A percentile compares a stretch with the other conserved stretches of the same genome.
Conservation (phyloP, 2,888 invertebrate species). For the Oxyscelio sp. region DNA sequence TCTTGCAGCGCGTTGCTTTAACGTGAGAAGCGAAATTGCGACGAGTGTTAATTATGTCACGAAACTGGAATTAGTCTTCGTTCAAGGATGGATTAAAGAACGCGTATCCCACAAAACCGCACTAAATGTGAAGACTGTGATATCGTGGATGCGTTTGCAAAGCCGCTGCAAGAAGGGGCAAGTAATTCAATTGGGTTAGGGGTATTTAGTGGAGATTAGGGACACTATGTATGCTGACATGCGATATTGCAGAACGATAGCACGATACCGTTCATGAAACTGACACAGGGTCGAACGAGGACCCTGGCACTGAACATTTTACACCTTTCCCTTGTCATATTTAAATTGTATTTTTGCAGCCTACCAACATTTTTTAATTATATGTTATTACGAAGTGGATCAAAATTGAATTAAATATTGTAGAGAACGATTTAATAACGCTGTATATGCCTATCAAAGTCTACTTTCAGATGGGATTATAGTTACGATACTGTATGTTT, state of each 20-base stretch:
- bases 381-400: no score
- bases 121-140: conserved; percentile 65
- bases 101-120: conserved; percentile 62
- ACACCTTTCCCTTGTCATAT: no score
- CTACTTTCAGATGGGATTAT: no score
- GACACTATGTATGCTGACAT: conserved; percentile 84
- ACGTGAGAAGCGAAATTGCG: no score
- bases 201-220: conserved; percentile 86
- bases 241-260: conserved; percentile 75
- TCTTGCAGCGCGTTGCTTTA: no score
- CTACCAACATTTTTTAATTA: no score
- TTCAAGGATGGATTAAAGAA: conserved; percentile 52
- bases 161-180: conserved; percentile 72
- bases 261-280: conserved; percentile 2
- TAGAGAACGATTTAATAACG: no score
- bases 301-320: conserved; percentile 61
- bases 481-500: no score
- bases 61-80: conserved; percentile 13
- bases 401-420: no score
- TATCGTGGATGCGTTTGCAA: conserved; percentile 73
- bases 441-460: no score
- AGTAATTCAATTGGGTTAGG: conserved; percentile 87
- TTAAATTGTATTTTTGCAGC: no score
- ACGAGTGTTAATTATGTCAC: background rate
- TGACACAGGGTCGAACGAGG: conserved; percentile 51